Evolutionary conservation across 2,113 vertebrate genomes (phyloP), one percentile per base, ranked within the genome.

Genomic region (Sceloporus tristichus): DNA sequence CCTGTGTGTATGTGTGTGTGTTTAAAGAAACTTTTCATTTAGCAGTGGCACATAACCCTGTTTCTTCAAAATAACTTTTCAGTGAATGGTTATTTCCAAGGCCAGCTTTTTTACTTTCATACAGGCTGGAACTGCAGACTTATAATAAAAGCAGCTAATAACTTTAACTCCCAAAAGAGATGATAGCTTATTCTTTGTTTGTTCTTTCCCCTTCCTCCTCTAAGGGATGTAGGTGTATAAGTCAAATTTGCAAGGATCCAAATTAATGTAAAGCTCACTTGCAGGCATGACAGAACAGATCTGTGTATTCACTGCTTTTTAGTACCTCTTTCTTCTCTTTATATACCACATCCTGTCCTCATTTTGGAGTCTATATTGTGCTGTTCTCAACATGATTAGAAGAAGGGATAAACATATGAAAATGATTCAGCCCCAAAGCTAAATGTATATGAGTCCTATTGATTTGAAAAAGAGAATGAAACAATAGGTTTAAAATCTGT

Each of bases 31-130:
- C 79, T 92, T 89, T 87, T 84, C 75, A 87, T 90, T 90, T 87
- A 84, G 27, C 80, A 40, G 23, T 86, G 77, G 59, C 56, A 87
- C 53, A 27, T 38, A 86, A 78, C 76, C 85, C 84, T 92, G 85
- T 70, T 92, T 92, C 84, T 93, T 84, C 87, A 87, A 93, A 94
- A 87, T 88, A 94, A 86, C 78, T 93, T 92, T 76, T 71, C 70
- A 82, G 79, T 87, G 90, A 78, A 88, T 23, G 68, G 42, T 85
- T 87, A 38, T 38, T 85, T 79, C 89, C 71, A 92, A 86, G 92
- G 89, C 84, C 13, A 42, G 77, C 48, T 79, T 76, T 85, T 94
- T 93, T 90, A 40, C 90, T 92, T 96, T 91, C 92, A 92, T 93
- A 94, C 89, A 91, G 81, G 59, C 34, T 4, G 91, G 89, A 93